Percentiles rank a stretch among this genome's conserved stretches.
phyloP scores from a whole-genome alignment of 2,888 invertebrate genomes.

The Yponomeuta plumbellus region DNA sequence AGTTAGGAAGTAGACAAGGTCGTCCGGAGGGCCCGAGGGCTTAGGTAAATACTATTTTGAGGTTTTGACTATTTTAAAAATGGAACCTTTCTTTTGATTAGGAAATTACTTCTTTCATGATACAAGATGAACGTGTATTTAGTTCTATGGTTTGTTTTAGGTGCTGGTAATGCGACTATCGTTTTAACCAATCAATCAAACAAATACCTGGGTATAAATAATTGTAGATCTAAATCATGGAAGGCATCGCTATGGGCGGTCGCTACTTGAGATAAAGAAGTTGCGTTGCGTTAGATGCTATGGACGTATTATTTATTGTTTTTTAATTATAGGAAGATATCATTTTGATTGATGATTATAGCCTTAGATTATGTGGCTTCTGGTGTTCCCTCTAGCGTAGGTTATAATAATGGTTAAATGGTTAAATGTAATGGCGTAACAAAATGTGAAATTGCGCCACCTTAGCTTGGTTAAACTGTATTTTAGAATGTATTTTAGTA shows the following conservation, averaged over 20 bases:
- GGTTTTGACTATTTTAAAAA: no score
- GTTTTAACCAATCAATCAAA: background rate
- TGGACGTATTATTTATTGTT: background rate
- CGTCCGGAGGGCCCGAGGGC: no score
- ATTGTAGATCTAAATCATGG: slow-evolving; percentile 6
- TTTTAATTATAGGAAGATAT: slow-evolving; percentile 2
- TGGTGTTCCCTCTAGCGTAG: background rate
- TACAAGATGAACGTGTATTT: no score
- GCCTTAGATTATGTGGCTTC: background rate
- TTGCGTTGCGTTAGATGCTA: background rate
- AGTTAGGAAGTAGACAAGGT: no score
- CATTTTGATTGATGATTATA: background rate
- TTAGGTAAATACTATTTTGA: no score
- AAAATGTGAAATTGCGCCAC: no score
- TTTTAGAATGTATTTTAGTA: no score
- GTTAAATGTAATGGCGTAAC: no score
- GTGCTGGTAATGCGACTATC: background rate
- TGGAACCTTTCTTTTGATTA: no score
- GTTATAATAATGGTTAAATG: no score
- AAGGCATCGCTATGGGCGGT: slow-evolving; percentile 5
- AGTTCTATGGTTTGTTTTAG: background rate
- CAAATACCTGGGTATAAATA: background rate
- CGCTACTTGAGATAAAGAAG: slow-evolving; percentile 13
- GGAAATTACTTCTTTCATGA: no score
- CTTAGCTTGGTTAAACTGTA: no score